These are phyloP conservation scores for Daubentonia madagascariensis DNA, from an alignment of 2,113 vertebrate genomes.

Conservation along the genomic window DNA sequence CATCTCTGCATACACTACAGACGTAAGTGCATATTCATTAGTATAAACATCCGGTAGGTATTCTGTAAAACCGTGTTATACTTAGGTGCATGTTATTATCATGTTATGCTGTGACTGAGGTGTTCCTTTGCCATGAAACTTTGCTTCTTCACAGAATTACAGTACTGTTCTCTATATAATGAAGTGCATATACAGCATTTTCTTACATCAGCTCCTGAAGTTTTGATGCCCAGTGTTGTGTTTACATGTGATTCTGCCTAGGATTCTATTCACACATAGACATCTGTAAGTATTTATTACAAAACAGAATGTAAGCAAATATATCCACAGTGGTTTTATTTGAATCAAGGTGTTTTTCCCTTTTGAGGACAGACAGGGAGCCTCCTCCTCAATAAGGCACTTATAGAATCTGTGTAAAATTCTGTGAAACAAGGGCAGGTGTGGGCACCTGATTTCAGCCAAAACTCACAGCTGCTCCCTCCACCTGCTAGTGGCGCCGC, in stretches of 20 bases:
- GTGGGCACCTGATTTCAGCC: background rate
- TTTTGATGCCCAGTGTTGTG: conserved; percentile 19
- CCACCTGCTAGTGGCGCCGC: too few relatives aligned
- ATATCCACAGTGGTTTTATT: background rate
- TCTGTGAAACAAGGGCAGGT: background rate
- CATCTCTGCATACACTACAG: background rate
- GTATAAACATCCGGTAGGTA: rapidly evolving
- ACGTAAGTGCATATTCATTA: background rate
- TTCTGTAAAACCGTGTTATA: conserved; percentile 27
- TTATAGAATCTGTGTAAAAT: background rate
- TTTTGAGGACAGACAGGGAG: conserved; percentile 19
- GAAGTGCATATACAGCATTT: conserved; percentile 14
- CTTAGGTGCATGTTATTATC: conserved; percentile 4
- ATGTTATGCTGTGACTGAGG: conserved; percentile 24
- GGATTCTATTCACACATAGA: background rate
- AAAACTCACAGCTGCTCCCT: background rate
- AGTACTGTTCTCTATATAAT: background rate
- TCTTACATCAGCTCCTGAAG: background rate
- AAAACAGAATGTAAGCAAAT: background rate
- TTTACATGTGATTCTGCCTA: conserved; percentile 40
- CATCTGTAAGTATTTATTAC: conserved; percentile 51
- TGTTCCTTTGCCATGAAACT: conserved; percentile 54
- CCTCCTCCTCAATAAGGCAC: background rate
- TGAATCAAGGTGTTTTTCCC: conserved; percentile 28
- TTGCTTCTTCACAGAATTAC: conserved; percentile 47